Base-by-base conservation (phyloP, 1,140 invertebrate species). In the Tyrophagus putrescentiae region DNA sequence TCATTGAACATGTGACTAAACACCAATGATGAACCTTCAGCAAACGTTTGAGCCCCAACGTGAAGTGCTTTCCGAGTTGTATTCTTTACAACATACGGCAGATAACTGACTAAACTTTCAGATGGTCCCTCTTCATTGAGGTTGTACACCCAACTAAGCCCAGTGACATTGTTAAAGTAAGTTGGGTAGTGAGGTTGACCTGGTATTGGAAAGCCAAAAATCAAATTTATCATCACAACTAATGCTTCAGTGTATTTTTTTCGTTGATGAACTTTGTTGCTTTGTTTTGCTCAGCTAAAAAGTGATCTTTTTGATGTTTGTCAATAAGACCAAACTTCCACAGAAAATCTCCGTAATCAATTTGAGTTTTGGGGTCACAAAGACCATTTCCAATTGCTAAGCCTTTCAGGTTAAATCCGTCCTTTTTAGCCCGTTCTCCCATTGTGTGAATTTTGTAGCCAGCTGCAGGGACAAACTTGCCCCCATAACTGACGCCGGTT, bases 351-450 rank as follows among this genome's bases (percentile, higher is more conserved):
- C 83, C 81, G 68, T 89, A 90, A 9, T 81, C 42, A 27, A 67
- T 65, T 4, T 59, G 61, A 69, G 84, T 79, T 23, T 80, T 73
- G 0, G 87, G 87, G 73, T 91, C 87, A 62, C 79, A 82, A 0
- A 88, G 72, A 0, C 87, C 87, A 73, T 91, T 87, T 0, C 87
- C 88, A 67, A 92, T 89, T 0, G 84, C 82, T 61, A 92, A 69
- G n/a, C 77, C 77, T 50, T 68, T 68, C 1, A 73, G 64, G 52
- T 72, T 70, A 27, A 75, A 72, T 25, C 64, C 45, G 31, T 9
- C 13, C 45, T 48, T 66, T 7, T 66, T 42, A 25, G 68, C 64
- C 4, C 59, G 61, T 16, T 52, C 61, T n/a, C 56, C 58, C 33
- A 81, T 77, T 63, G 76, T 75, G 67, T 87, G 81, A 50, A 90